Percentiles rank a stretch among this genome's conserved stretches.
Conservation (phyloP, 2,797 vertebrate species). For the Eutrigla gurnardus region DNA sequence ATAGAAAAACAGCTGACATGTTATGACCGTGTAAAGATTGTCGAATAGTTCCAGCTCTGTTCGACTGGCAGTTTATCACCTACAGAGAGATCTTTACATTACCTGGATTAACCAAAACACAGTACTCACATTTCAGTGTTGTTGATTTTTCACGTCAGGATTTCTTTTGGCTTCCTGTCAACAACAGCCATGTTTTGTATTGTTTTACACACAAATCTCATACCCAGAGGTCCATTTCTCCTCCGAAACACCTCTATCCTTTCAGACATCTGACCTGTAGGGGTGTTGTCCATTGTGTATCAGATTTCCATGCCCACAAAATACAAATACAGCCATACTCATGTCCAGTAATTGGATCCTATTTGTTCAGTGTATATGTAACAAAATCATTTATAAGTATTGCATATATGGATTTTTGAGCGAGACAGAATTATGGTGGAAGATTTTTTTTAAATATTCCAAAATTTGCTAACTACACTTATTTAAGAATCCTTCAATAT, state of each 20-base stretch:
- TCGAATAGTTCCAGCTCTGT: background rate
- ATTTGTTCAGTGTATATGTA: background rate
- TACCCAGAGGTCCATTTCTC: background rate
- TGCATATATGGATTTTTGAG: background rate
- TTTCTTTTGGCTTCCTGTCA: background rate
- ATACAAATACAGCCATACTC: background rate
- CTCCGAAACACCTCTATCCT: background rate
- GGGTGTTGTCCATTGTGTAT: background rate
- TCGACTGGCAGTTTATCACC: background rate
- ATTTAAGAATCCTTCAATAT: background rate
- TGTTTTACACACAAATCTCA: constrained; percentile 1
- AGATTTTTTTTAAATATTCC: background rate
- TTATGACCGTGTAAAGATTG: background rate
- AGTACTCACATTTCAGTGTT: background rate
- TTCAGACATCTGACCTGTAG: background rate
- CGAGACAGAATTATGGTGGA: background rate
- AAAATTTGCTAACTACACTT: background rate
- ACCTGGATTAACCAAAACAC: background rate
- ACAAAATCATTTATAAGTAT: background rate
- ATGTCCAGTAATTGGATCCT: background rate
- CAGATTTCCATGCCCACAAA: background rate
- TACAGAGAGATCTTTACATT: background rate
- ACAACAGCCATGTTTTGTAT: background rate
- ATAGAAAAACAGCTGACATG: background rate
- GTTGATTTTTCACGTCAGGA: background rate